Evolutionary conservation across 2,888 invertebrate species (phyloP).

Genomic region (Iphiclides podalirius): DNA sequence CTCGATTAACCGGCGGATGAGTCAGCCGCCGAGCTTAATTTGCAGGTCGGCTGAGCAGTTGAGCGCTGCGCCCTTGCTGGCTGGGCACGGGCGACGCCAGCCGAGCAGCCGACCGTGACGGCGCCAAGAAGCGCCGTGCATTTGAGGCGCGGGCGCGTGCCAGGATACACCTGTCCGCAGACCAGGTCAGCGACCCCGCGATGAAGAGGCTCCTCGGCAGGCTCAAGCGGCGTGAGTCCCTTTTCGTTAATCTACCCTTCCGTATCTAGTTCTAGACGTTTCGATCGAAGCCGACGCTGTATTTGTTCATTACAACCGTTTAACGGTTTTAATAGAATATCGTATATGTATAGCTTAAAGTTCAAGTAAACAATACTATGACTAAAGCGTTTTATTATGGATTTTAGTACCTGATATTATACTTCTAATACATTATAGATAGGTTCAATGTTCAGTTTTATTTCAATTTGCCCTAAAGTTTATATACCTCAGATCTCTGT

Average conservation of each 20-base stretch:
- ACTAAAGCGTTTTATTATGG: background rate
- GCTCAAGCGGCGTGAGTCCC: slow-evolving; percentile 61
- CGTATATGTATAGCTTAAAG: too few relatives aligned
- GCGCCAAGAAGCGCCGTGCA: slow-evolving; percentile 38
- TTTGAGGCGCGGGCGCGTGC: slow-evolving; percentile 56
- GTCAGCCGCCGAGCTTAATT: too few relatives aligned
- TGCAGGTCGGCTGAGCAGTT: too few relatives aligned
- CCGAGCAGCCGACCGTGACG: slow-evolving; percentile 52
- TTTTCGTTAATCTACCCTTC: slow-evolving; percentile 7
- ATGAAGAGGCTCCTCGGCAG: slow-evolving; percentile 66
- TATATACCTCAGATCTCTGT: too few relatives aligned
- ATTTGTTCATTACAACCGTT: background rate
- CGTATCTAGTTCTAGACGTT: background rate
- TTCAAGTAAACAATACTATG: too few relatives aligned
- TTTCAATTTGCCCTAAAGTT: too few relatives aligned
- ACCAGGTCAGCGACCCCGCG: slow-evolving; percentile 16
- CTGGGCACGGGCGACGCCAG: slow-evolving; percentile 41
- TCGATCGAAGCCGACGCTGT: background rate
- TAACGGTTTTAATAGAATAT: too few relatives aligned
- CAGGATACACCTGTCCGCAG: slow-evolving; percentile 31
- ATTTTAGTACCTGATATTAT: too few relatives aligned
- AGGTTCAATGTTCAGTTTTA: too few relatives aligned
- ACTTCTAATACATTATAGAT: too few relatives aligned
- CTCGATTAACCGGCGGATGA: background rate
- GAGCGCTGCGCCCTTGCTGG: slow-evolving; percentile 30